Conservation (phyloP, 2,113 vertebrate genomes). For the Nematolebias whitei region DNA sequence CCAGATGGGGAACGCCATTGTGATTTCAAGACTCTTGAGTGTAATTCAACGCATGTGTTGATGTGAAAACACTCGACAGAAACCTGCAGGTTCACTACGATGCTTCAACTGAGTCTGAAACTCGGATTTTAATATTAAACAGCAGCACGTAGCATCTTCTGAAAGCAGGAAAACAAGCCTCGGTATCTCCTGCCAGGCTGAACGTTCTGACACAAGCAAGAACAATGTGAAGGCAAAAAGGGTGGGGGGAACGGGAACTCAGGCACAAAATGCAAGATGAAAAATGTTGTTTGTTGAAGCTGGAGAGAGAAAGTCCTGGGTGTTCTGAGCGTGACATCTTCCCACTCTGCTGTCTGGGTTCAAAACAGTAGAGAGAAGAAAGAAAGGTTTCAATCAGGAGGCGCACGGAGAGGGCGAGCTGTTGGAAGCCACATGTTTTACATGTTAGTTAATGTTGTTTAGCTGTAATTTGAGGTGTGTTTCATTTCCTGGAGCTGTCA, state of each 20-base stretch:
- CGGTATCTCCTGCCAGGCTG: slow-evolving; percentile 16
- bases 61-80: slow-evolving; percentile 33
- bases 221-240: neutral
- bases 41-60: slow-evolving; percentile 31
- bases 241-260: slow-evolving; percentile 1
- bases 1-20: slow-evolving; percentile 31
- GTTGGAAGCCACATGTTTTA: slow-evolving; percentile 51
- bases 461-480: slow-evolving; percentile 75
- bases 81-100: slow-evolving; percentile 36
- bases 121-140: slow-evolving; percentile 57
- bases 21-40: slow-evolving; percentile 31
- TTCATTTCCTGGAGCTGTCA: slow-evolving; percentile 77
- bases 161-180: slow-evolving; percentile 36
- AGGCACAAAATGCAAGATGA: slow-evolving; percentile 1
- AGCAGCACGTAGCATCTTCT: slow-evolving; percentile 54
- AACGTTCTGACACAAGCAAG: slow-evolving; percentile 5
- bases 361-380: slow-evolving; percentile 11
- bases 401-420: slow-evolving; percentile 10
- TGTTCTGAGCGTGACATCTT: slow-evolving; percentile 43
- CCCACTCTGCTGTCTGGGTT: slow-evolving; percentile 56
- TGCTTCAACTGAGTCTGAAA: slow-evolving; percentile 42
- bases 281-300: neutral
- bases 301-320: slow-evolving; percentile 14
- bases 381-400: slow-evolving; percentile 53
- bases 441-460: slow-evolving; percentile 63